Percentiles rank a stretch among this genome's conserved stretches.
Evolutionary conservation across 2,113 vertebrate genomes (phyloP).

Genomic region (Neogale vison): DNA sequence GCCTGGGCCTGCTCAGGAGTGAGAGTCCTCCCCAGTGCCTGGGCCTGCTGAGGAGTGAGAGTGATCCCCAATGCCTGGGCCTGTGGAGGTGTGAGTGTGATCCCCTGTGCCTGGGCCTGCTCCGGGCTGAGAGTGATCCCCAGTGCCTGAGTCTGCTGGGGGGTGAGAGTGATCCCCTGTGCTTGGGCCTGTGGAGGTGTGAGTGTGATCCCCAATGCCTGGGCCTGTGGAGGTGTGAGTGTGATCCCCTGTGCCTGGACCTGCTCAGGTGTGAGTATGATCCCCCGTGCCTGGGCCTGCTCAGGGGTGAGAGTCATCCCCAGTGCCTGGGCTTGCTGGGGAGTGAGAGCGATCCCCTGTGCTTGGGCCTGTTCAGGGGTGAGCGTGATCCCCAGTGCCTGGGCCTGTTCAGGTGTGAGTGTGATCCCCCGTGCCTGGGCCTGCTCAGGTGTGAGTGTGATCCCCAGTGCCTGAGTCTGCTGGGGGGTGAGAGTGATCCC

Average conservation of each 20-base stretch:
- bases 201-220: fast-evolving
- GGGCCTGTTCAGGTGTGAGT: no score
- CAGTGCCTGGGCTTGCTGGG: fast-evolving
- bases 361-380: neutral
- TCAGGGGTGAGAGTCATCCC: neutral
- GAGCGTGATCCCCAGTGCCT: no score
- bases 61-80: fast-evolving
- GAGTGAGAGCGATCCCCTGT: no score
- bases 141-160: fast-evolving
- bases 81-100: neutral
- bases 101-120: neutral
- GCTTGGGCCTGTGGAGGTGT: fast-evolving
- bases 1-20: no score
- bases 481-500: neutral
- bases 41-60: fast-evolving
- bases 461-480: fast-evolving
- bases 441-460: fast-evolving
- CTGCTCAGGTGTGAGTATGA: neutral
- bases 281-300: fast-evolving
- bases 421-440: no score
- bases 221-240: no score
- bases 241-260: fast-evolving
- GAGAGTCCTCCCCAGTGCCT: no score
- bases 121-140: fast-evolving
- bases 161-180: fast-evolving